A percentile compares a stretch with the other conserved stretches of the same genome.
Conservation (phyloP, 2,113 vertebrate species). For the Pygathrix nemaeus region DNA sequence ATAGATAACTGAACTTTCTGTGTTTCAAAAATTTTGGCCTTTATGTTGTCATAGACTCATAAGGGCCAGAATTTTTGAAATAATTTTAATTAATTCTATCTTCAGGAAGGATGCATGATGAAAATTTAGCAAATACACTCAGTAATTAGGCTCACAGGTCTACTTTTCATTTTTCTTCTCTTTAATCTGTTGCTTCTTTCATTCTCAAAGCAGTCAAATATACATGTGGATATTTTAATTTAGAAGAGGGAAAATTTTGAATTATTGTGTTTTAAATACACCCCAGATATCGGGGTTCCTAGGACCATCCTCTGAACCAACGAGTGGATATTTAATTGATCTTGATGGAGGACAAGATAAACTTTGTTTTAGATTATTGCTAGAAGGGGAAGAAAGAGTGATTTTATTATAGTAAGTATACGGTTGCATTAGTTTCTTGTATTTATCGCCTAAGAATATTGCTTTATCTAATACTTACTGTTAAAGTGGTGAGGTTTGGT, state of each 20-base stretch:
- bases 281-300: neutral
- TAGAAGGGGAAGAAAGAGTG: neutral
- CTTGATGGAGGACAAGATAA: neutral
- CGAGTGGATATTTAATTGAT: neutral
- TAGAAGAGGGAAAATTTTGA: slow-evolving; percentile 22
- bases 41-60: neutral
- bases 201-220: neutral
- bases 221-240: neutral
- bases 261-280: neutral
- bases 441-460: neutral
- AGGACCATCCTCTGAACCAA: neutral
- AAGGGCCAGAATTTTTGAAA: neutral
- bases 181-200: neutral
- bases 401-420: neutral
- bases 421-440: neutral
- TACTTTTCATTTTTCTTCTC: neutral
- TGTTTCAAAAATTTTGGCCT: neutral
- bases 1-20: neutral
- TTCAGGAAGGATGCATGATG: neutral
- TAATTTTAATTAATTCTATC: neutral
- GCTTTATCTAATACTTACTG: neutral
- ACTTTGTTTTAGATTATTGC: neutral
- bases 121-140: neutral
- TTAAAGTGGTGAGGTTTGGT: neutral
- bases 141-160: neutral